phyloP scores from a whole-genome alignment of 2,113 vertebrate genomes.

The Ceyx margarethae region DNA sequence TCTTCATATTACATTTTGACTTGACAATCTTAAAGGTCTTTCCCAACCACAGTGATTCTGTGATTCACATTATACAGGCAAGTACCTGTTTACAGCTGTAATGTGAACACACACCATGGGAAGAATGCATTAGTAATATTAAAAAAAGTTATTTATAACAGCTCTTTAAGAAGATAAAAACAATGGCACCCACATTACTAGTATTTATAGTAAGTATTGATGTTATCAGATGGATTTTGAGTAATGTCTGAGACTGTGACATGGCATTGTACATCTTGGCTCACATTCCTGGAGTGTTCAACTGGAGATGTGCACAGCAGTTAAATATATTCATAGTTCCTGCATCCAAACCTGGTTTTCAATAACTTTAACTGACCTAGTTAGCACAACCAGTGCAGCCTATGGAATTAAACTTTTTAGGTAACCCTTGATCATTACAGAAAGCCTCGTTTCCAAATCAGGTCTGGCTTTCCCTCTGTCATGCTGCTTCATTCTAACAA shows the following conservation, averaged over 20 bases:
- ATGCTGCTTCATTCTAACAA: neutral
- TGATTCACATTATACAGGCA: neutral
- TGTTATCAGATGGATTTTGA: constrained; percentile 8
- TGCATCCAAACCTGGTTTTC: neutral
- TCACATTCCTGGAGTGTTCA: constrained; percentile 2
- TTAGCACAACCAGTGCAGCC: neutral
- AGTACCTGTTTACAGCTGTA: neutral
- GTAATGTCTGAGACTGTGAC: neutral
- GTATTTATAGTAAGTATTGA: constrained; percentile 21
- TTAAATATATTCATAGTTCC: neutral
- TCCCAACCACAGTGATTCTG: no score
- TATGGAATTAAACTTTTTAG: neutral
- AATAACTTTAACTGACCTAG: neutral
- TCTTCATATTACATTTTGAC: neutral
- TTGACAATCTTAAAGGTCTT: no score
- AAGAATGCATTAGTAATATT: neutral
- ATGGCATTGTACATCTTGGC: neutral
- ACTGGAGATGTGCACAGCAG: neutral
- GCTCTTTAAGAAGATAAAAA: constrained; percentile 6
- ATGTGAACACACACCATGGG: neutral
- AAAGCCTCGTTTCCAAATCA: neutral
- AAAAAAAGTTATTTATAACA: neutral
- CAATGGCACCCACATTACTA: neutral
- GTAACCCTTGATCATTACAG: neutral
- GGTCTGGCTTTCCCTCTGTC: neutral